Evolutionary conservation across 2,797 vertebrate species (phyloP), one percentile per base, ranked within the genome.

Genomic region (Myotis myotis): DNA sequence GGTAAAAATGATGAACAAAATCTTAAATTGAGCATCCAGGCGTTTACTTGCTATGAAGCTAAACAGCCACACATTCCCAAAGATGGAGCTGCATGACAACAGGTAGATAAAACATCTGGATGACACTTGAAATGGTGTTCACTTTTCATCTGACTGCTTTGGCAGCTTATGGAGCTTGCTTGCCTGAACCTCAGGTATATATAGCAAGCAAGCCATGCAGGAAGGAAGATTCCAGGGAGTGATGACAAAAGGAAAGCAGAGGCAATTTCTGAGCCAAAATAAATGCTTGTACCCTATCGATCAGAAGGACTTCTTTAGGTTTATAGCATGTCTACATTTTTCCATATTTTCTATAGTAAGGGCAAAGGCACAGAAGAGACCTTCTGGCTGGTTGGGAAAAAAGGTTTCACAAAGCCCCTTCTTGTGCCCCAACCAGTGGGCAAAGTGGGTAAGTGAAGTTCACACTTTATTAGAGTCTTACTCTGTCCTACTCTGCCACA

Each of bases 381-480:
- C 3, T 99, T 98, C 92, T 99, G 99, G 99, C 98, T 99, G 4
- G 97, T 98, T n/a, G 99, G 99, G 99, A 38, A 99, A 98, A 98
- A 98, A 6, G 98, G 98, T 66, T 99, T 99, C 95, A 98, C 95
- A 84, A 99, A 99, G 98, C 99, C 99, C 44, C 98, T 99, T 85
- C 99, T 99, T 36, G 97, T 98, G 82, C 99, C 99, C 92, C 99
- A 82, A 87, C 83, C 86, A 68, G 66, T 89, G 47, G 28, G 66
- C 41, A 96, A 96, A 96, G 89, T 95, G 91, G 91, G 89, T 97
- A 94, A 94, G 94, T 94, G 23, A 36, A 94, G 51, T 81, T 96
- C 49, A 80, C 36, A 76, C 17, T 19, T 70, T 53, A 70, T 87
- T 22, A 49, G 28, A 64, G 1, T 76, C 78, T 87, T 94, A 33